phyloP scores from a whole-genome alignment of 2,113 vertebrate species.

The Barnardius zonarius region DNA sequence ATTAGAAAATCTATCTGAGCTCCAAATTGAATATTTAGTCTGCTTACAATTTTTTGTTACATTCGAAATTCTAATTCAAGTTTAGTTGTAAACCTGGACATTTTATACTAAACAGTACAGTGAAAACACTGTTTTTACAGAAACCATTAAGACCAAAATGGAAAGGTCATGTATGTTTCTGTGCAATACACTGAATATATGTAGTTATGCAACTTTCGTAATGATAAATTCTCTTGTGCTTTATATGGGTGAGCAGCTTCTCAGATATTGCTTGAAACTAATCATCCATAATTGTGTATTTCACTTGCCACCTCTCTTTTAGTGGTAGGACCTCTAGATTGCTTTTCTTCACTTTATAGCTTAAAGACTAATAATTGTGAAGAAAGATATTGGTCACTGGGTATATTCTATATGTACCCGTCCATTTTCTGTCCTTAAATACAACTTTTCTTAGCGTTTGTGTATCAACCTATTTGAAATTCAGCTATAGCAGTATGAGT shows the following conservation, averaged over 20 bases:
- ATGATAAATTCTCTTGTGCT: background rate
- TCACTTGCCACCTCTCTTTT: background rate
- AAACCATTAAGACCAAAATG: background rate
- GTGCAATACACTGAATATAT: background rate
- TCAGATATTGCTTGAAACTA: background rate
- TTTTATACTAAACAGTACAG: background rate
- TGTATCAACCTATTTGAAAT: conserved; percentile 62
- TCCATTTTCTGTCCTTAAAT: background rate
- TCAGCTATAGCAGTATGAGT: conserved; percentile 32
- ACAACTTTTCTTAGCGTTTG: background rate
- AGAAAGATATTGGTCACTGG: background rate
- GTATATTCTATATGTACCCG: background rate
- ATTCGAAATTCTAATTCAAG: background rate
- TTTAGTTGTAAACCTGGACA: background rate
- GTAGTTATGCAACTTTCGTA: background rate
- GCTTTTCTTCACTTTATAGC: background rate
- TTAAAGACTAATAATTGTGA: conserved; percentile 11
- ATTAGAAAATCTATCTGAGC: background rate
- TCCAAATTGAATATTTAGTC: background rate
- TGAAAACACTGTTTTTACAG: background rate
- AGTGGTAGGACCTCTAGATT: background rate
- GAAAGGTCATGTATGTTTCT: background rate
- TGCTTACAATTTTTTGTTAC: background rate
- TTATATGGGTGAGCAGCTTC: background rate
- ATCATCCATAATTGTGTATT: background rate